phyloP scores from a whole-genome alignment of 2,797 vertebrate genomes.

The Hoplostethus atlanticus region DNA sequence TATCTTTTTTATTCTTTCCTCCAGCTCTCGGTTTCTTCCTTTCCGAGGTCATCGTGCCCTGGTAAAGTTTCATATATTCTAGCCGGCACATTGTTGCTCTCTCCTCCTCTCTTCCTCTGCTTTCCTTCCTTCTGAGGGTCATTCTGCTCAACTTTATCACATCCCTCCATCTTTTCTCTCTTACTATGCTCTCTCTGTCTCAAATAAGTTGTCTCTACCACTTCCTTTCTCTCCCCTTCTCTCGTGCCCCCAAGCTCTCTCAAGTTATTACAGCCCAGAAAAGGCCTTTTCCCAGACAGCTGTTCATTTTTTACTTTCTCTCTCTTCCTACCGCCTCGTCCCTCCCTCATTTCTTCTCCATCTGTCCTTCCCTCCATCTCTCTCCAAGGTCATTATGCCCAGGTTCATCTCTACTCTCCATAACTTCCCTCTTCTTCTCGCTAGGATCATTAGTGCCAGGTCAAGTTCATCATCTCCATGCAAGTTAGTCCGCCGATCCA shows the following conservation, averaged over 20 bases:
- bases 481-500: constrained; percentile 17
- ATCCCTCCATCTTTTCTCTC: constrained; percentile 1
- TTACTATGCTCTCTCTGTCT: constrained; percentile 2
- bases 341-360: background rate
- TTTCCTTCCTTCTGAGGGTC: constrained; percentile 14
- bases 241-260: background rate
- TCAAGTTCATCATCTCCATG: constrained; percentile 38
- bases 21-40: background rate
- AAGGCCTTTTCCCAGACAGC: constrained; percentile 7
- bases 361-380: constrained; percentile 14
- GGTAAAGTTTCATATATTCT: constrained; percentile 32
- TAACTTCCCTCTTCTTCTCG: no score
- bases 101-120: background rate
- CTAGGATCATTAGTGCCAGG: no score
- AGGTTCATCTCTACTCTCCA: no score
- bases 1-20: constrained; percentile 14
- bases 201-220: constrained; percentile 13
- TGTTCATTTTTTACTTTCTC: constrained; percentile 17
- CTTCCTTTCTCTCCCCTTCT: constrained; percentile 6
- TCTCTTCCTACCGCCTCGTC: background rate
- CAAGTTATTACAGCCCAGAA: background rate
- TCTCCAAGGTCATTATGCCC: constrained; percentile 38
- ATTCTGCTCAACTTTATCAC: background rate
- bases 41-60: constrained; percentile 32
- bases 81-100: background rate